Evolutionary conservation across 2,888 invertebrate genomes (phyloP).

Genomic region (Meliscaeva auricollis): DNA sequence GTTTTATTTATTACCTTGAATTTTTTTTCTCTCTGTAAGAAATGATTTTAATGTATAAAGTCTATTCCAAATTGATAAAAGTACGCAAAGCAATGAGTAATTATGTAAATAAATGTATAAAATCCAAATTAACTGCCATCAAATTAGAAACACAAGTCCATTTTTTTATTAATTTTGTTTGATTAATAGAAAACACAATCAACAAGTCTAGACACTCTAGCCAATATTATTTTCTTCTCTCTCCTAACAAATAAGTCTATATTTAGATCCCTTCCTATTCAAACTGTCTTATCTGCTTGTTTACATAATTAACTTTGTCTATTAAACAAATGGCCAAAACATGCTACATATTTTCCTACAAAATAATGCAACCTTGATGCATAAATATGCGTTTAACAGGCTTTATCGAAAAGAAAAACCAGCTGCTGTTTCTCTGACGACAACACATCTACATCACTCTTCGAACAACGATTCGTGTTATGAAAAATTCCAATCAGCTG

Average conservation of each 20-base stretch:
- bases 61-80: no score
- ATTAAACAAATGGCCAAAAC: slow-evolving; percentile 12
- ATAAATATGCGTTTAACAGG: slow-evolving; percentile 4
- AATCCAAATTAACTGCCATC: no score
- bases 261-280: not conserved
- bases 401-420: slow-evolving; percentile 17
- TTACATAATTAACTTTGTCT: slow-evolving; percentile 52
- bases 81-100: no score
- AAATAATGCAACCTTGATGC: slow-evolving; percentile 8
- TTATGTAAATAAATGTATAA: no score
- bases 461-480: not conserved
- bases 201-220: slow-evolving; percentile 1
- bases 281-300: not conserved
- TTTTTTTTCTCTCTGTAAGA: no score
- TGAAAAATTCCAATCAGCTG: slow-evolving; percentile 72
- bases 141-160: no score
- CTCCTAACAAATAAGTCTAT: not conserved
- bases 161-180: not conserved
- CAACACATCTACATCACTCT: not conserved
- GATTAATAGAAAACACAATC: not conserved
- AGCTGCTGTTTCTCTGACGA: slow-evolving; percentile 32
- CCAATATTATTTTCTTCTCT: not conserved
- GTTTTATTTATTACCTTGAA: no score
- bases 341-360: slow-evolving; percentile 20
- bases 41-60: no score